These are phyloP conservation scores for Anolis sagrei DNA, from an alignment of 2,113 vertebrate genomes.

Conservation along the genomic window DNA sequence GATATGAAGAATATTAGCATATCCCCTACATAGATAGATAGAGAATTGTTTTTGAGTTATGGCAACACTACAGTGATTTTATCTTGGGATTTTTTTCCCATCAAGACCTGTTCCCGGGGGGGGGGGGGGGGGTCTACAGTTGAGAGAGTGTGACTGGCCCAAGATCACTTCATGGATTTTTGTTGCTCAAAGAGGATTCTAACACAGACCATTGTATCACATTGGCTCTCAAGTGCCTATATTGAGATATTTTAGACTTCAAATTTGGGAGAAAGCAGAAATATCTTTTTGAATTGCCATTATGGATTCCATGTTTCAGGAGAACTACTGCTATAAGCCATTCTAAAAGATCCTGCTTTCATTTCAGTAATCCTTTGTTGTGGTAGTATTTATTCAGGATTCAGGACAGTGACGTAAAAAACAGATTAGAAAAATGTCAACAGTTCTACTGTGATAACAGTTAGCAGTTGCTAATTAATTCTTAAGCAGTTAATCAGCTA, in stretches of 20 bases:
- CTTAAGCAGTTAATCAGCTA: constrained; percentile 47
- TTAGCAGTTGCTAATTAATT: constrained; percentile 56
- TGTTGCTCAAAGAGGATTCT: no score
- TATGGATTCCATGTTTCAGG: constrained; percentile 18
- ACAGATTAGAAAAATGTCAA: constrained; percentile 49
- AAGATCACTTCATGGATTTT: no score
- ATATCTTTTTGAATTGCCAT: background rate
- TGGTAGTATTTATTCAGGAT: constrained; percentile 33
- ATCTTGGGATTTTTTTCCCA: no score
- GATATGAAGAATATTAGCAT: no score
- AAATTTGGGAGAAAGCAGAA: background rate
- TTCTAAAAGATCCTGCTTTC: background rate
- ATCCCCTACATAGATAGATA: no score
- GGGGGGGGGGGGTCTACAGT: no score
- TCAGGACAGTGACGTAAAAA: constrained; percentile 8
- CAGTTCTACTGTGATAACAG: constrained; percentile 46
- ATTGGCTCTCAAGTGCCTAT: background rate
- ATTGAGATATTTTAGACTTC: constrained; percentile 8
- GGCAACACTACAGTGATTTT: no score
- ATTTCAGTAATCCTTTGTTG: background rate
- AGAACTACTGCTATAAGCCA: constrained; percentile 8
- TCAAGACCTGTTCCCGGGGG: no score
- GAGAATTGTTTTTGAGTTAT: no score
- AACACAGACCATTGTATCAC: background rate
- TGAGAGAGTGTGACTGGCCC: no score